A percentile compares a stretch with the other conserved stretches of the same genome.
Evolutionary conservation across 2,797 vertebrate species (phyloP).

Genomic region (Falco naumanni): DNA sequence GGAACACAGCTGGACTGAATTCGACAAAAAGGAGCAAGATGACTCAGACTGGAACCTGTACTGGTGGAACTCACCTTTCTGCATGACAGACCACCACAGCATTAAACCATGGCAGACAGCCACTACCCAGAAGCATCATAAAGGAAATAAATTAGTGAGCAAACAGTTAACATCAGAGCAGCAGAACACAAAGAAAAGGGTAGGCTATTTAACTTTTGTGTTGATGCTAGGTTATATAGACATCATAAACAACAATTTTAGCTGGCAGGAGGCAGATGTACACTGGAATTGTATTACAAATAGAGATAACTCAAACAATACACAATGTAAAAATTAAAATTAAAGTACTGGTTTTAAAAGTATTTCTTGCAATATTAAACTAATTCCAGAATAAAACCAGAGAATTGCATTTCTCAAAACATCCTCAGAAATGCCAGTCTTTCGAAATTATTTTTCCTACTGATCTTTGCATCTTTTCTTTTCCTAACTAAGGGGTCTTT

Average conservation of each 20-base stretch:
- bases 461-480: background rate
- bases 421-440: background rate
- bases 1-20: conserved; percentile 84
- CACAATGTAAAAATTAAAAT: background rate
- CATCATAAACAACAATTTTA: background rate
- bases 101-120: conserved; percentile 86
- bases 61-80: conserved; percentile 79
- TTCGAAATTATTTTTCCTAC: background rate
- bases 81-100: conserved; percentile 70
- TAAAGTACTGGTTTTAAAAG: background rate
- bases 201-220: background rate
- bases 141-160: conserved; percentile 76
- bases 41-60: conserved; percentile 84
- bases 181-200: background rate
- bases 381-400: background rate
- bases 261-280: background rate
- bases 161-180: conserved; percentile 35
- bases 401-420: background rate
- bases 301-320: background rate
- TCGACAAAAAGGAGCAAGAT: conserved; percentile 64
- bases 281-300: background rate
- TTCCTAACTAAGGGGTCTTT: background rate
- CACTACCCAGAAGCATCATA: conserved; percentile 81
- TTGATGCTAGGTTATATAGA: background rate
- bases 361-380: background rate